Conservation (phyloP, 1,140 invertebrate species). For the Platorchestia sp. region DNA sequence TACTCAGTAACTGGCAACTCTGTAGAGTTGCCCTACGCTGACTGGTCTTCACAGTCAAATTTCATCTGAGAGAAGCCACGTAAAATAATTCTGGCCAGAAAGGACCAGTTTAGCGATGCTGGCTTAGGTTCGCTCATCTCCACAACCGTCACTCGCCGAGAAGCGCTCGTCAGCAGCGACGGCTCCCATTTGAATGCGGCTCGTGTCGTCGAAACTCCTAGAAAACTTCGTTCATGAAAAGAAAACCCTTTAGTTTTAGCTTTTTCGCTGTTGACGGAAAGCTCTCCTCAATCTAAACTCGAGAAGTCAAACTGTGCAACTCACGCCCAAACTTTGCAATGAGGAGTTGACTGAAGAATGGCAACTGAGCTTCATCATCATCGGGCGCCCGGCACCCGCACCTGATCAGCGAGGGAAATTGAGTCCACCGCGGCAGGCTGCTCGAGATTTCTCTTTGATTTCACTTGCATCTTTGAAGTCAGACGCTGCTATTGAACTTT, state of each 20-base stretch:
- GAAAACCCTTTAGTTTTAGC: neutral
- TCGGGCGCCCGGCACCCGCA: neutral
- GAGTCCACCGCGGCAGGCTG: neutral
- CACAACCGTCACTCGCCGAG: neutral
- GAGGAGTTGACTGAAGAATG: neutral
- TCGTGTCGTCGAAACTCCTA: neutral
- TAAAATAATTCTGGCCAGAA: too few species aligned
- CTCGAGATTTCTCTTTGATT: neutral
- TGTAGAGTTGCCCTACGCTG: too few species aligned
- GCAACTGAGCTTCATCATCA: constrained; percentile 6
- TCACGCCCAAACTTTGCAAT: neutral
- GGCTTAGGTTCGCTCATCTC: neutral
- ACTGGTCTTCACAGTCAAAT: too few species aligned
- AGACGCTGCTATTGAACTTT: neutral
- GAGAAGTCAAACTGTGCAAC: neutral
- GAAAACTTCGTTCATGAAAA: constrained; percentile 1
- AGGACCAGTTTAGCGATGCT: too few species aligned
- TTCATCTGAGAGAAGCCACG: too few species aligned
- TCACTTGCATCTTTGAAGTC: neutral
- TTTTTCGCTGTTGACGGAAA: constrained; percentile 7
- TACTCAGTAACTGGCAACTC: too few species aligned
- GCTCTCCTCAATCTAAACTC: neutral
- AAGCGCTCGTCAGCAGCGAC: neutral
- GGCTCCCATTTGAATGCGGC: neutral
- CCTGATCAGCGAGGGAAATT: neutral